Conservation (phyloP, 2,797 vertebrate genomes). For the Amblyopsis hoosieri region DNA sequence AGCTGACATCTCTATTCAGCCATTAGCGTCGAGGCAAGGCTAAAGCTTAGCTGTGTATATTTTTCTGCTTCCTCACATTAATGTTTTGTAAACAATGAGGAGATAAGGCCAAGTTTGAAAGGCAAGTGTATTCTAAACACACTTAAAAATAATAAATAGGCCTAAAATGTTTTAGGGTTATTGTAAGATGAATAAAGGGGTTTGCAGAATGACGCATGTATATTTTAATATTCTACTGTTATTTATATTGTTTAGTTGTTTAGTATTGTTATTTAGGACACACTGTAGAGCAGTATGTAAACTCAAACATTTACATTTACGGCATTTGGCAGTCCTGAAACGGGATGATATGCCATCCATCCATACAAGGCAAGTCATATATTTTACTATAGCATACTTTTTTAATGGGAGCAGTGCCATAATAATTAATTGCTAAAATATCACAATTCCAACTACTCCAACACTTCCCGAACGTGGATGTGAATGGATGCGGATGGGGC, state of each 20-base stretch:
- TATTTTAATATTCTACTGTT: background rate
- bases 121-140: slow-evolving; percentile 63
- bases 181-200: slow-evolving; percentile 4
- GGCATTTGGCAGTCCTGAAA: too few relatives aligned
- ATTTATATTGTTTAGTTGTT: background rate
- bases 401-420: too few relatives aligned
- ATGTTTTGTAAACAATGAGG: slow-evolving; percentile 73
- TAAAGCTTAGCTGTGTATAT: slow-evolving; percentile 51
- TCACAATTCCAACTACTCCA: background rate
- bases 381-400: too few relatives aligned
- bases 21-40: slow-evolving; percentile 18
- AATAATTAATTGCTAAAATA: too few relatives aligned
- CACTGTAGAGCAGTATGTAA: background rate
- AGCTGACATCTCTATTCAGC: slow-evolving; percentile 21
- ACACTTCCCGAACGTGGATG: background rate
- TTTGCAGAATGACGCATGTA: too few relatives aligned
- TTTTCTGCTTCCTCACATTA: slow-evolving; percentile 65
- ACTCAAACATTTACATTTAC: too few relatives aligned
- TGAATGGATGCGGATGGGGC: too few relatives aligned
- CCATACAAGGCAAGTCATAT: too few relatives aligned
- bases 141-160: slow-evolving; percentile 65
- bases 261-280: background rate
- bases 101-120: slow-evolving; percentile 73
- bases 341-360: too few relatives aligned
- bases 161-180: slow-evolving; percentile 23